Conservation (phyloP, 2,797 vertebrate genomes). For the Chromis chromis region DNA sequence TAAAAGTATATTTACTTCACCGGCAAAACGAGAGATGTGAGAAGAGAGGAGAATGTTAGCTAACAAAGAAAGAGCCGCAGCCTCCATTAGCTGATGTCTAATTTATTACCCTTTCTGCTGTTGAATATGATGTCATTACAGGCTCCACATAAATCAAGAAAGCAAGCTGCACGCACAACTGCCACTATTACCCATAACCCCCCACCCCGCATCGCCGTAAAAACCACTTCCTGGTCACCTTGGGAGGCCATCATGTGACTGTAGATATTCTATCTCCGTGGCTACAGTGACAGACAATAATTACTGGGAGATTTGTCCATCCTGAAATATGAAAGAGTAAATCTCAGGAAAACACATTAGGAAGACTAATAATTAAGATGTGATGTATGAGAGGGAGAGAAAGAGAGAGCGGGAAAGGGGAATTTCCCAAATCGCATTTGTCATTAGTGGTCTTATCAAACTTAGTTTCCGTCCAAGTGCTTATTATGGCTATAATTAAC, state of each 20-base stretch:
- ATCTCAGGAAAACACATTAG: conserved; percentile 74
- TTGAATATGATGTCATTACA: conserved; percentile 78
- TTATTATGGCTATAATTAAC: conserved; percentile 74
- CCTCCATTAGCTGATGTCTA: conserved; percentile 76
- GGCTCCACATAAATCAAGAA: conserved; percentile 76
- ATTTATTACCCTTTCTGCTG: conserved; percentile 73
- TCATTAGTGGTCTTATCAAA: conserved; percentile 79
- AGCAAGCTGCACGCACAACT: conserved; percentile 47
- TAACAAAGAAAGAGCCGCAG: conserved; percentile 68
- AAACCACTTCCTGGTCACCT: conserved; percentile 85
- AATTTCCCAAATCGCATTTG: conserved; percentile 72
- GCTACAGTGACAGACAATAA: conserved; percentile 72
- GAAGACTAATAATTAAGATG: conserved; percentile 71
- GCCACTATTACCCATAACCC: conserved; percentile 62
- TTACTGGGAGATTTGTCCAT: conserved; percentile 60
- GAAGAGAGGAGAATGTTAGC: conserved; percentile 9
- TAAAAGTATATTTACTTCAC: conserved; percentile 39
- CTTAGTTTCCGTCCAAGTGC: conserved; percentile 54
- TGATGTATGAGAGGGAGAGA: conserved; percentile 66
- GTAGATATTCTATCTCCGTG: conserved; percentile 65
- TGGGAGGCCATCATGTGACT: conserved; percentile 72
- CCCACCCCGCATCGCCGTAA: conserved; percentile 45
- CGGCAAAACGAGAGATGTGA: conserved; percentile 8
- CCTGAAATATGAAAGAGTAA: conserved; percentile 62
- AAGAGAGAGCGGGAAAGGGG: conserved; percentile 27